Conservation (phyloP, 2,797 vertebrate species). For the Falco peregrinus region DNA sequence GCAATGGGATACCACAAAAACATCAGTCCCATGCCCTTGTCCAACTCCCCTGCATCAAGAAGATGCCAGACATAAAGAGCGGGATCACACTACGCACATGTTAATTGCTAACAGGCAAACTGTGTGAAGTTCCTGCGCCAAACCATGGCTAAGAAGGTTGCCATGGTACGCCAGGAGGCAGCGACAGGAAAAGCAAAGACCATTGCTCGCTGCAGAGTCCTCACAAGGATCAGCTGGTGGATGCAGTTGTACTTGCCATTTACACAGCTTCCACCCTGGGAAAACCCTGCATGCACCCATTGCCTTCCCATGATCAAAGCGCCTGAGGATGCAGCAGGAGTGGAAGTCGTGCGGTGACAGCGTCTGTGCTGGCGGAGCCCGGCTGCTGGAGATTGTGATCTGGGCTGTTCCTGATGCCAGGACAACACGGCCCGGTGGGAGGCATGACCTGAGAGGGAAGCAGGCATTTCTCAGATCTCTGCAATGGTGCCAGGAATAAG, state of each 20-base stretch:
- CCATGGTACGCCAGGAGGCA: neutral
- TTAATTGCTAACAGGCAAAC: neutral
- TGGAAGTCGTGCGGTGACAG: neutral
- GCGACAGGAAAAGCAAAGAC: neutral
- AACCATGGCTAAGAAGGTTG: neutral
- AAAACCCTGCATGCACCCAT: neutral
- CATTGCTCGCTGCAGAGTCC: neutral
- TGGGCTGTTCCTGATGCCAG: neutral
- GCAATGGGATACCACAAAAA: neutral
- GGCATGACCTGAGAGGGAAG: neutral
- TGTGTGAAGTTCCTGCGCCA: neutral
- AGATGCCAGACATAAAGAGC: neutral
- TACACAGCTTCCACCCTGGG: neutral
- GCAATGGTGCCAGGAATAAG: neutral
- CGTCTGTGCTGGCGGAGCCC: conserved; percentile 16
- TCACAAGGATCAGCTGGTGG: neutral
- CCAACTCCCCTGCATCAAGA: neutral
- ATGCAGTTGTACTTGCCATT: neutral
- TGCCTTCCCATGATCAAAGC: conserved; percentile 2
- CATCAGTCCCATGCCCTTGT: neutral
- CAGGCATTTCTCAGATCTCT: neutral
- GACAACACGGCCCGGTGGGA: accelerated
- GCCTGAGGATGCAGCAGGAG: neutral
- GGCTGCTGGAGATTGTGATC: neutral
- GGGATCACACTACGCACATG: neutral